These are phyloP conservation scores for Telmatherina bonti DNA, from an alignment of 2,797 vertebrate species.

Conservation along the genomic window DNA sequence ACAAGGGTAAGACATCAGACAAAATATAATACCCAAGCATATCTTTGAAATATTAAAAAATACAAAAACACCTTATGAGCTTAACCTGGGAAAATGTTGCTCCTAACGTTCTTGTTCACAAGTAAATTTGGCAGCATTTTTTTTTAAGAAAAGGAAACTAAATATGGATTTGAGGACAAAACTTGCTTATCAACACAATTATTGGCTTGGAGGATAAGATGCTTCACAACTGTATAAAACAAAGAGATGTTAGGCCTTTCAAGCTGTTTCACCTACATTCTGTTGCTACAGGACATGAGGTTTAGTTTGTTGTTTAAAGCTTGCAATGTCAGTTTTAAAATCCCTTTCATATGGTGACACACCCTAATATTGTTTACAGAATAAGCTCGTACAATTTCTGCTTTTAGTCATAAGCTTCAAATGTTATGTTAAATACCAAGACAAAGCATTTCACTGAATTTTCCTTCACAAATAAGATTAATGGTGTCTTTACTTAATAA, in stretches of 20 bases:
- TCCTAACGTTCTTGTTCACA: neutral
- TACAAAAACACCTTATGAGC: neutral
- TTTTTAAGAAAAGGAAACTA: conserved; percentile 8
- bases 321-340: conserved; percentile 62
- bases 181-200: neutral
- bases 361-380: conserved; percentile 40
- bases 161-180: neutral
- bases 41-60: neutral
- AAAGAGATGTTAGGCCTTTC: conserved; percentile 27
- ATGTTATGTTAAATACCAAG: neutral
- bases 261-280: conserved; percentile 19
- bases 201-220: conserved; percentile 12
- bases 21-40: neutral
- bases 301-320: conserved; percentile 28
- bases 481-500: neutral
- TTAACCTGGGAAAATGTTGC: neutral
- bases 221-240: conserved; percentile 31
- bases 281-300: conserved; percentile 49
- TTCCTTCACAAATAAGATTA: neutral
- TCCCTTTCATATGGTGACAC: conserved; percentile 53
- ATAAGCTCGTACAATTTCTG: conserved; percentile 9
- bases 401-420: conserved; percentile 9
- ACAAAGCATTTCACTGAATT: no score
- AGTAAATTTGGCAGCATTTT: conserved; percentile 14
- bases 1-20: neutral